These are phyloP conservation scores for Prionailurus viverrinus DNA, from an alignment of 2,113 vertebrate genomes.

Conservation along the genomic window DNA sequence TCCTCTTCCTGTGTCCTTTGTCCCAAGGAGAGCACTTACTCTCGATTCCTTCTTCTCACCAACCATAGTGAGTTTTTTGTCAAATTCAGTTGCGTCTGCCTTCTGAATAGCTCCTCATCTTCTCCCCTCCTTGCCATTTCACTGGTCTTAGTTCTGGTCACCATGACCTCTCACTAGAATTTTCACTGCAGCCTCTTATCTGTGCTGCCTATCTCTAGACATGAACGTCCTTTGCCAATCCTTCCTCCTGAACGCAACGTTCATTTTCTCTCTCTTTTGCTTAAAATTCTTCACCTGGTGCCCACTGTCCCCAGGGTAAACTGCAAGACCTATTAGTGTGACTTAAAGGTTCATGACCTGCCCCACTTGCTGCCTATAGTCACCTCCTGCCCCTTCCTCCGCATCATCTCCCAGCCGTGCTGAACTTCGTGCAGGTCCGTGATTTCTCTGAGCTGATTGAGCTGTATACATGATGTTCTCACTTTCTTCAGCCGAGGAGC, in stretches of 20 bases:
- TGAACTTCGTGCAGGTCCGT: background rate
- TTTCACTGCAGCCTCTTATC: background rate
- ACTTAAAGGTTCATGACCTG: background rate
- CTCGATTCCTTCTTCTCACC: slow-evolving; percentile 12
- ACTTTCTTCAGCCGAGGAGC: background rate
- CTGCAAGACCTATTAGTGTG: background rate
- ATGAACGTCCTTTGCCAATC: background rate
- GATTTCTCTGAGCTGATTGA: background rate
- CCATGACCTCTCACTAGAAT: background rate
- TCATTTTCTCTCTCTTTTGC: slow-evolving; percentile 1
- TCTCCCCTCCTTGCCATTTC: background rate
- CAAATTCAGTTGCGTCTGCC: background rate
- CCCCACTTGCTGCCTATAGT: background rate
- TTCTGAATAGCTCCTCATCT: background rate
- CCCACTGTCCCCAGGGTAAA: background rate
- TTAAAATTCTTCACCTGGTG: background rate
- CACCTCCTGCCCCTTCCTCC: background rate
- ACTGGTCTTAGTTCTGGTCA: background rate
- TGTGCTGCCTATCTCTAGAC: background rate
- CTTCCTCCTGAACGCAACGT: background rate
- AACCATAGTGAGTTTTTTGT: background rate
- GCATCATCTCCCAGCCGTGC: background rate
- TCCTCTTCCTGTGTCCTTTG: background rate
- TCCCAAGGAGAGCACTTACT: background rate
- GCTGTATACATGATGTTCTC: background rate